Base-by-base conservation (phyloP, 2,113 vertebrate species). In the Dendropsophus ebraccatus region DNA sequence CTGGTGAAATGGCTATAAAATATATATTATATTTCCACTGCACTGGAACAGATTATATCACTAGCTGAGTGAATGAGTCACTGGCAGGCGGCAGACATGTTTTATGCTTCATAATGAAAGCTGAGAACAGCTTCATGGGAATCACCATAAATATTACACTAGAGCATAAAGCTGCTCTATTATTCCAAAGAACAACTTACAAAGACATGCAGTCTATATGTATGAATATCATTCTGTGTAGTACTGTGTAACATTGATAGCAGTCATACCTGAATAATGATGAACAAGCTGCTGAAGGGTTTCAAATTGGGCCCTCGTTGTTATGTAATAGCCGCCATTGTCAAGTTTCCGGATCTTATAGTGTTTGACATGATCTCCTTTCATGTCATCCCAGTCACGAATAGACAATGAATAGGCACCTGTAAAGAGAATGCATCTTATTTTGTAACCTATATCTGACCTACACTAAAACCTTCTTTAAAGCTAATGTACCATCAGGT, bases 271-370 rank as follows among this genome's bases (percentile, higher is more conserved):
- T 93, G 96, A 97, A 89, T 99, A 99, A 92, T 99, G 98, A 82
- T 97, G 96, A 82, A 99, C 97, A 83, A 99, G 96, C 90, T 97
- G 97, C 92, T 97, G 97, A 86, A 99, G 95, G 0, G 95, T 97
- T 89, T 99, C 96, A 90, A 99, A 99, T 90, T 99, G 98, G 88
- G 98, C 97, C 87, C 98, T 95, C 84, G 98, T 99, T 90, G 97
- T 99, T 90, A 99, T 99, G 88, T 99, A 99, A 93, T 98, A 99
- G 35, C 97, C 98, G 4, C 98, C 98, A 56, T 96, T 99, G 93
- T 99, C 98, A 93, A 99, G 95, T 90, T 99, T 99, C 56, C 98
- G 96, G 88, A 99, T 99, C 94, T 99, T 99, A 92, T 99, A 99
- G 93, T 99, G 98, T 90, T 99, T 99, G 89, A 99, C 98, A 9